Percentiles rank a stretch among this genome's conserved stretches.
Evolutionary conservation across 2,888 invertebrate genomes (phyloP).

Genomic region (Pegoplata infirma): DNA sequence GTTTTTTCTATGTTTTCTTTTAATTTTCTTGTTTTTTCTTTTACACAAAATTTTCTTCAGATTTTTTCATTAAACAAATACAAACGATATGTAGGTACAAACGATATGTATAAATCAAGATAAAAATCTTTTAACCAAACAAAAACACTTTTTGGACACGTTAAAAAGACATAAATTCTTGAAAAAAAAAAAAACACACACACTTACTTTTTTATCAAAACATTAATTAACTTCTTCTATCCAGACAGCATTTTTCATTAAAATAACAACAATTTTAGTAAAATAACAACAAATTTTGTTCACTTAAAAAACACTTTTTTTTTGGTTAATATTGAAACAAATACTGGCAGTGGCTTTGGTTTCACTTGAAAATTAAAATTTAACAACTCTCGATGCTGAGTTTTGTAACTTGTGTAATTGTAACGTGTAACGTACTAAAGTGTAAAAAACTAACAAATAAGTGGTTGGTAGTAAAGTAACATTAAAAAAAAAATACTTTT

Average conservation of each 20-base stretch:
- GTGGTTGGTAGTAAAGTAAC: constrained; percentile 12
- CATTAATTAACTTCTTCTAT: neutral
- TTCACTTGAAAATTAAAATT: constrained; percentile 7
- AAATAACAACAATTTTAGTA: too few species aligned
- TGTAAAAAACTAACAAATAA: constrained; percentile 40
- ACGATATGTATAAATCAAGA: neutral
- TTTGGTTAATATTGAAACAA: too few species aligned
- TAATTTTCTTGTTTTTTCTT: neutral
- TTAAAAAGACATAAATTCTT: neutral
- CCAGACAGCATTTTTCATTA: too few species aligned
- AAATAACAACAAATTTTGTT: neutral
- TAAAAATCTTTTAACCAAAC: neutral
- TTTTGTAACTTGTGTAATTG: too few species aligned
- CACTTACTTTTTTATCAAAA: constrained; percentile 25
- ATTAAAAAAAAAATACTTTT: constrained; percentile 21
- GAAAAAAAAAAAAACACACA: too few species aligned
- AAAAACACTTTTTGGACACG: neutral
- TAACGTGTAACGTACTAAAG: constrained; percentile 14
- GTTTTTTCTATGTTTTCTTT: constrained; percentile 19
- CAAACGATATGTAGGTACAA: too few species aligned
- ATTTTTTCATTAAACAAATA: neutral
- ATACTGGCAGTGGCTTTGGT: constrained; percentile 40
- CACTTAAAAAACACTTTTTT: neutral
- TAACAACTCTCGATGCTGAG: neutral
- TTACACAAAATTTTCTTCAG: neutral